These are phyloP conservation scores for Myotis myotis DNA, from an alignment of 2,797 vertebrate genomes.

Conservation along the genomic window DNA sequence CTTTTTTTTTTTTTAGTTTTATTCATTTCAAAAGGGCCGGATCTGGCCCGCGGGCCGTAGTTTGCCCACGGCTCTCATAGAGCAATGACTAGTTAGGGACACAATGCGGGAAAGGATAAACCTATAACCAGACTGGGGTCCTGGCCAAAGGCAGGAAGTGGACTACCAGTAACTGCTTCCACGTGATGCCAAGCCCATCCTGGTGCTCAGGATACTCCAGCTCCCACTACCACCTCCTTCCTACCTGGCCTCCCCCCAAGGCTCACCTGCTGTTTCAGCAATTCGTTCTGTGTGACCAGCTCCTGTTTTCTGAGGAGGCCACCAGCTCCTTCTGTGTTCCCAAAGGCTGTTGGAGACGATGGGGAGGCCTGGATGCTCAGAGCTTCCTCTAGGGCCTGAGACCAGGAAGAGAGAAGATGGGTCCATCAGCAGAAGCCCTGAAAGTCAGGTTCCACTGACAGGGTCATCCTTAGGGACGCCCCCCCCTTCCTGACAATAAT, in stretches of 20 bases:
- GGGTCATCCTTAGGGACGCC: neutral
- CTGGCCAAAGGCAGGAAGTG: neutral
- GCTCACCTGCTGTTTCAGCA: conserved; percentile 96
- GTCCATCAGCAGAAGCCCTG: neutral
- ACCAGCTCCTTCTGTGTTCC: conserved; percentile 85
- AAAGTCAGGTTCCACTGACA: neutral
- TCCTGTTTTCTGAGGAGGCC: conserved; percentile 91
- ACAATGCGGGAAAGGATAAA: neutral
- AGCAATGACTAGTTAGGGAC: neutral
- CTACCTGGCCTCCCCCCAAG: neutral
- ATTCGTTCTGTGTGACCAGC: conserved; percentile 94
- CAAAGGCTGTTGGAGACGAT: conserved; percentile 85
- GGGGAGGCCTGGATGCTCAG: conserved; percentile 91
- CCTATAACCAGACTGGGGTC: neutral
- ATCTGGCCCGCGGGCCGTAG: too few species aligned
- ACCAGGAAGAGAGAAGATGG: neutral
- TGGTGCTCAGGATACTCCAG: neutral
- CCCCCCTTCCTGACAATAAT: neutral
- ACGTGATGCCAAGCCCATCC: fast-evolving
- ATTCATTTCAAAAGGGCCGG: too few species aligned
- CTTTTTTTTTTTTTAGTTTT: too few species aligned
- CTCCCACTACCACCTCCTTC: neutral
- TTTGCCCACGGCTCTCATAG: neutral
- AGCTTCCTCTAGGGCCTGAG: conserved; percentile 95
- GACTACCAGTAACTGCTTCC: neutral